Base-by-base conservation (phyloP, 2,888 invertebrate genomes). In the Alloscopus bannaensis region DNA sequence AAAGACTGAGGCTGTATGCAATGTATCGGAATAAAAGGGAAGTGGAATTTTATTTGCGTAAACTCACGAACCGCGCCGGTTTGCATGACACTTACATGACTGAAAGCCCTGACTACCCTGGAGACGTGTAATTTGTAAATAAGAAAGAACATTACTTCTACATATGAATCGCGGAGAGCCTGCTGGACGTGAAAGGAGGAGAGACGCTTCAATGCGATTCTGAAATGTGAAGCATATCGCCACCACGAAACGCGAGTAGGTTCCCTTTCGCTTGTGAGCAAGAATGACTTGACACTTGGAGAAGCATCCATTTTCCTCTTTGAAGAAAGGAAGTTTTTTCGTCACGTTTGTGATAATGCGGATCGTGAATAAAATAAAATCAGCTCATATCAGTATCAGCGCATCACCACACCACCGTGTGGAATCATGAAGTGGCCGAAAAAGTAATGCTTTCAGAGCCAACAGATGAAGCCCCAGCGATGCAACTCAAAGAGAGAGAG, bases 201-300 rank as follows among this genome's bases (percentile, higher is more conserved):
- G n/a, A n/a, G n/a, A n/a, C n/a, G n/a, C n/a, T n/a, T n/a, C n/a
- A n/a, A n/a, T n/a, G n/a, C n/a, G n/a, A n/a, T n/a, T n/a, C n/a
- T n/a, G n/a, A n/a, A n/a, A n/a, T n/a, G n/a, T n/a, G n/a, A n/a
- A n/a, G n/a, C n/a, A n/a, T n/a, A n/a, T n/a, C n/a, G n/a, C n/a
- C n/a, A n/a, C n/a, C n/a, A n/a, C n/a, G n/a, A n/a, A n/a, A n/a
- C n/a, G n/a, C n/a, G n/a, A n/a, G n/a, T n/a, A n/a, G 20, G 8
- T 59, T 77, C 50, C 50, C 64, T 60, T 55, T 26, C 16, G 26
- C 40, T 59, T 65, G 71, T 42, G n/a, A n/a, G n/a, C n/a, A n/a
- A n/a, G 78, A 71, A 78, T 78, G 78, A 65, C 65, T 78, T 78
- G 78, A 78, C 78, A 78, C 64, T 70, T 65, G 78, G 65, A 70